These are phyloP conservation scores for Monoplex corrugatus DNA, from an alignment of 2,888 invertebrate genomes.

Conservation along the genomic window DNA sequence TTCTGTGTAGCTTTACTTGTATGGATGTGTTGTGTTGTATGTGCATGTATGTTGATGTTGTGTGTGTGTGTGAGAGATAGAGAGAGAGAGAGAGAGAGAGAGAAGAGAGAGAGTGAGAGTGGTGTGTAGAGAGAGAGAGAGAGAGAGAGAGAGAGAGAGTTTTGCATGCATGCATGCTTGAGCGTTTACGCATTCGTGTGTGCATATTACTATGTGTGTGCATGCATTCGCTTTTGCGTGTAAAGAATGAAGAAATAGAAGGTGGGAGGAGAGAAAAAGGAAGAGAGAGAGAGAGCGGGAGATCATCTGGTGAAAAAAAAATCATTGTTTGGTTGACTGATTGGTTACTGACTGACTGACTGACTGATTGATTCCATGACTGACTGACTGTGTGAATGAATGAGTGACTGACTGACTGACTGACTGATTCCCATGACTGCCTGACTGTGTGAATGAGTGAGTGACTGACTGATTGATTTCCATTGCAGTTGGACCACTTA, in stretches of 20 bases:
- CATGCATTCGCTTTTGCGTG: too few species aligned
- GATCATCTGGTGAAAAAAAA: too few species aligned
- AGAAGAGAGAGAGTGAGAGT: too few species aligned
- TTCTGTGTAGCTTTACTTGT: neutral
- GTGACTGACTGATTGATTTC: neutral
- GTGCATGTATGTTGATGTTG: neutral
- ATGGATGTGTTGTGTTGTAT: neutral
- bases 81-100: too few species aligned
- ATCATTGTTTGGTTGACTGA: neutral
- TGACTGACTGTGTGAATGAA: too few species aligned
- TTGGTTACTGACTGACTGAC: neutral
- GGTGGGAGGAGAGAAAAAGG: too few species aligned
- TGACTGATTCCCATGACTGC: neutral
- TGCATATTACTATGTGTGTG: too few species aligned
- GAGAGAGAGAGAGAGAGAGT: too few species aligned
- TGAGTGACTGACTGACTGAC: neutral
- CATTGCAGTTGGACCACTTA: constrained; percentile 69
- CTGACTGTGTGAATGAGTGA: neutral
- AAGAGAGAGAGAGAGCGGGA: too few species aligned
- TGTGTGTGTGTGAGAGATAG: constrained; percentile 22
- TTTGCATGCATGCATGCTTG: neutral
- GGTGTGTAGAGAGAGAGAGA: neutral
- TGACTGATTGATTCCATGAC: neutral
- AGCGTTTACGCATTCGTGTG: neutral
- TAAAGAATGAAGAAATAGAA: too few species aligned